Evolutionary conservation across 2,797 vertebrate species (phyloP).

Genomic region (Myotis daubentonii): DNA sequence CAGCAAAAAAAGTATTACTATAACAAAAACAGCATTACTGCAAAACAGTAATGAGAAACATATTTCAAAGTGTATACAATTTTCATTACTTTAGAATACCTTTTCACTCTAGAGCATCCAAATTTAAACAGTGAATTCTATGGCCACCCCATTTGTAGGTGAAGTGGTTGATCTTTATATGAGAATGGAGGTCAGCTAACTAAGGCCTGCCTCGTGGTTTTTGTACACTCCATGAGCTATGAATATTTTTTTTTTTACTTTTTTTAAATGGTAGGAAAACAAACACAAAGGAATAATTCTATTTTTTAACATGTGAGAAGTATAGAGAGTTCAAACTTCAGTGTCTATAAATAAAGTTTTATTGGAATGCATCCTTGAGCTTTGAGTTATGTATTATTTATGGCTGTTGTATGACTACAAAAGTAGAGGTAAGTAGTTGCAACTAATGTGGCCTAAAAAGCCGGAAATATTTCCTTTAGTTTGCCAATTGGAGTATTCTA

Average conservation of each 20-base stretch:
- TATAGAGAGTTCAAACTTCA: neutral
- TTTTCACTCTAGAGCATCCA: neutral
- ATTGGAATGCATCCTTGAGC: neutral
- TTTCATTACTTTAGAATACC: neutral
- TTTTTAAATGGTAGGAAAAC: neutral
- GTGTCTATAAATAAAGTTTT: neutral
- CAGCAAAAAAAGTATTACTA: neutral
- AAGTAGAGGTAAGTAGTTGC: neutral
- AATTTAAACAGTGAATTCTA: neutral
- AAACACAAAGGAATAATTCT: neutral
- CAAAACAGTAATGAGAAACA: neutral
- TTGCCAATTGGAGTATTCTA: neutral
- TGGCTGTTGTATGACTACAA: neutral
- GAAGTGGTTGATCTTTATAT: neutral
- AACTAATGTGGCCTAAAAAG: neutral
- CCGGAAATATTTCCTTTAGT: neutral
- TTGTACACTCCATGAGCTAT: neutral
- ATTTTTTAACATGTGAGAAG: neutral
- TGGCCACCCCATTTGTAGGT: neutral
- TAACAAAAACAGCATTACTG: neutral
- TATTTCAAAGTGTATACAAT: neutral
- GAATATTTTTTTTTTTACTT: neutral
- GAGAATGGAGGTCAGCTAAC: neutral
- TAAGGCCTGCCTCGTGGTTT: neutral
- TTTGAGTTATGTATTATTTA: neutral